phyloP scores from a whole-genome alignment of 2,797 vertebrate genomes.

The Sciurus vulgaris region DNA sequence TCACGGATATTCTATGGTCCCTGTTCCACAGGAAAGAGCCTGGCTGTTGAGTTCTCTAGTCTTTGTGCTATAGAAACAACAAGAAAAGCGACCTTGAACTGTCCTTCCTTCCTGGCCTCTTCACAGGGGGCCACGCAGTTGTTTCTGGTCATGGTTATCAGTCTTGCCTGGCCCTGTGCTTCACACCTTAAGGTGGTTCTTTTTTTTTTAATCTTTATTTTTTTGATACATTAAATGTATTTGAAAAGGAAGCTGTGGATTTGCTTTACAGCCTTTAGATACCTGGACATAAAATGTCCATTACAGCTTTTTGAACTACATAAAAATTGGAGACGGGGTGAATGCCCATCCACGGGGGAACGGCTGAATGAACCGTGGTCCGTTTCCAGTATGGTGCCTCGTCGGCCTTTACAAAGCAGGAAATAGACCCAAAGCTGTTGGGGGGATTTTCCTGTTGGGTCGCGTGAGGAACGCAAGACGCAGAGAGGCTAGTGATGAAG shows the following conservation, averaged over 20 bases:
- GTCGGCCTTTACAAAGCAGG: background rate
- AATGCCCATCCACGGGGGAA: background rate
- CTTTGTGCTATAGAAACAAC: background rate
- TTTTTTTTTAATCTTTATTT: no score
- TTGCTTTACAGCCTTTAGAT: background rate
- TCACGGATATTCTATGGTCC: background rate
- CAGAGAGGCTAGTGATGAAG: background rate
- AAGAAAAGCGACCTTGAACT: background rate
- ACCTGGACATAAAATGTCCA: background rate
- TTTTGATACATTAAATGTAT: background rate
- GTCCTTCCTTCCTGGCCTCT: no score
- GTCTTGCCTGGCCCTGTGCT: background rate
- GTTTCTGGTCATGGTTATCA: accelerated
- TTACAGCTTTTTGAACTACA: background rate
- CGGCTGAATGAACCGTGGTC: background rate
- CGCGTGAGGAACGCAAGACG: background rate
- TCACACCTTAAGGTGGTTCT: background rate
- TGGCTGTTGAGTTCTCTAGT: background rate
- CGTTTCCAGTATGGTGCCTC: no score
- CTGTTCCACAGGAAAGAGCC: background rate
- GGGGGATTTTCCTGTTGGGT: background rate
- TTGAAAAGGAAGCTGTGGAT: background rate
- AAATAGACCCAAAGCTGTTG: background rate
- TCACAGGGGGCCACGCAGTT: background rate
- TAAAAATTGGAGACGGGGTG: background rate